Base-by-base conservation (phyloP, 2,888 invertebrate species). In the Ischnus inquisitorius region DNA sequence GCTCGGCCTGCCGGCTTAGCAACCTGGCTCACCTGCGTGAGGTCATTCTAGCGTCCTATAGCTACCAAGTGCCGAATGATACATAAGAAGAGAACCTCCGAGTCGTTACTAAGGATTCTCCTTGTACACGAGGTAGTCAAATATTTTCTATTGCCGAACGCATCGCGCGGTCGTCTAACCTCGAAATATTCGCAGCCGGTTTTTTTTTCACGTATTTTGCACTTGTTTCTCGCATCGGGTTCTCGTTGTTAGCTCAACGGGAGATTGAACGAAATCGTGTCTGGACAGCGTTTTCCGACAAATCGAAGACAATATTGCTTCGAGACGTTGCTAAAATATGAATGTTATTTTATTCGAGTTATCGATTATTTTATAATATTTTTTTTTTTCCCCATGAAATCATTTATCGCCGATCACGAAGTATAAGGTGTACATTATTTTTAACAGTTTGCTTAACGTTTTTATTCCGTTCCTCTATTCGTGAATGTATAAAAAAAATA, bases 21-120 rank as follows among this genome's bases (percentile, higher is more conserved):
- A 69, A 69, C 69, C 69, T 39, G 69, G 39, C 54, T 69, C 69
- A 69, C 69, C 69, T 69, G 69, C 16, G 6, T 41, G 57, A 72
- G 54, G 71, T 72, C 54, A 57, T 41, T 54, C 34, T 43, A 72
- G 54, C 54, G 57, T 25, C 34, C 34, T 34, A 34, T 34, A 34
- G 39, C 14, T 54, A 57, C 22, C 16, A 41, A 69, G 39, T 54
- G 12, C 51, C 39, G 12, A 28, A 69, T 28, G 54, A 28, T 68
- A 16, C 69, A 34, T 14, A 54, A 19, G 48, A 54, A 0, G 1
- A 3, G 43, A 46, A 8, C 25, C 25, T 25, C 14, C 3, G 16
- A 25, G 57, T 34, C 2, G 10, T 14, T 3, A 57, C 57, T 22
- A 5, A 22, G 57, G 22, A 25, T 14, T 57, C 12, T 12, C 57